Base-by-base conservation (phyloP, 1,140 invertebrate genomes). In the Tribolium madens region DNA sequence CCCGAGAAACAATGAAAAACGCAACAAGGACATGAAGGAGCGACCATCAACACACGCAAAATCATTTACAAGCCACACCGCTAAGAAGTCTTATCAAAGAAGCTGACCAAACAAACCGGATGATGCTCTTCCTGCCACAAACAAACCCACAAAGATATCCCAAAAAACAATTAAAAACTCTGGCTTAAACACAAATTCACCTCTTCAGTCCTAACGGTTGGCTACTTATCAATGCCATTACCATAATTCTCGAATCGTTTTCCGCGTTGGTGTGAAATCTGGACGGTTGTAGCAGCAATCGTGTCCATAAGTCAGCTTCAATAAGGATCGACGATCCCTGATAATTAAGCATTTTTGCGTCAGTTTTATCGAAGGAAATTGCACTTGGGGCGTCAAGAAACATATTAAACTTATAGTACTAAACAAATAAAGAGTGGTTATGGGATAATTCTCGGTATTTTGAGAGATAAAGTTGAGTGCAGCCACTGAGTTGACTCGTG, bases 1-100 rank as follows among this genome's bases (percentile, higher is more conserved):
- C 12, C 71, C 36, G 17, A 15, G 50, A 64, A 76, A 76, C 75
- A 73, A 73, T 73, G 69, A 53, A 47, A 76, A 76, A 26, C 21
- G 21, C 21, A 26, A 26, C 21, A 60, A 57, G 18, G 33, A 42
- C 18, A 69, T 14, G 60, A 76, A 42, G 74, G 57, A 50, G 6
- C 48, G 13, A 14, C 10, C 4, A 47, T 12, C 13, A 47, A 47
- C 46, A 47, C 46, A 47, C 46, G 21, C 21, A 26, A 5, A 26
- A 26, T 26, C 21, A 26, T 26, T 3, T 26, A 26, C 21, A 3
- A 5, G 3, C 21, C 21, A 26, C 21, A 26, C 21, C 21, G 21
- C 18, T 10, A 36, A 36, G 33, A 10, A 9, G 36, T 9, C n/a
- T 42, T 42, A 42, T 42, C 36, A 42, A 42, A 26, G 21, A 4